A percentile compares a stretch with the other conserved stretches of the same genome.
Conservation (phyloP, 2,113 vertebrate species). For the Lophochroa leadbeateri region DNA sequence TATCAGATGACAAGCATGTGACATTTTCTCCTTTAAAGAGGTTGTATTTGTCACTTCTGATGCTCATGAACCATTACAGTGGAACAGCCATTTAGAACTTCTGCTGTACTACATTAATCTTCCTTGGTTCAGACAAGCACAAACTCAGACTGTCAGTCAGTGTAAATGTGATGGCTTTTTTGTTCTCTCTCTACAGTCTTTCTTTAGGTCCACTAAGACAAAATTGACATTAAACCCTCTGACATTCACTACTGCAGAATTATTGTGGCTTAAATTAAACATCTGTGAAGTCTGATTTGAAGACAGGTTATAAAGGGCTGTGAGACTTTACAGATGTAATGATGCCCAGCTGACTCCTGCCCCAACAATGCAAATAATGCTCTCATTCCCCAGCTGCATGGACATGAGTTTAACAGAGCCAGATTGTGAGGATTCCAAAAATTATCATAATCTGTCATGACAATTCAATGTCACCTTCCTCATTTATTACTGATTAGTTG, state of each 20-base stretch:
- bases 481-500: neutral
- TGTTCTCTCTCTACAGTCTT: neutral
- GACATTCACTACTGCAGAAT: neutral
- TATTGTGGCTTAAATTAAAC: neutral
- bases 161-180: neutral
- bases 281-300: neutral
- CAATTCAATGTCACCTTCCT: neutral
- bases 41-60: neutral
- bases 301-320: neutral
- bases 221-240: neutral
- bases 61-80: neutral
- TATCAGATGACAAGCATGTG: conserved; percentile 13
- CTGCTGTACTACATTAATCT: neutral
- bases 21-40: neutral
- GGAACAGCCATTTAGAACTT: neutral
- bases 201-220: neutral
- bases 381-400: conserved; percentile 33
- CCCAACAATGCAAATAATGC: neutral
- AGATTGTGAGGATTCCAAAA: neutral
- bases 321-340: neutral
- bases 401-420: neutral
- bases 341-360: conserved; percentile 3
- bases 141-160: neutral
- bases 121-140: neutral
- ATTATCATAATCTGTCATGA: neutral